phyloP scores from a whole-genome alignment of 2,888 invertebrate genomes.

The Lycia hirtaria region DNA sequence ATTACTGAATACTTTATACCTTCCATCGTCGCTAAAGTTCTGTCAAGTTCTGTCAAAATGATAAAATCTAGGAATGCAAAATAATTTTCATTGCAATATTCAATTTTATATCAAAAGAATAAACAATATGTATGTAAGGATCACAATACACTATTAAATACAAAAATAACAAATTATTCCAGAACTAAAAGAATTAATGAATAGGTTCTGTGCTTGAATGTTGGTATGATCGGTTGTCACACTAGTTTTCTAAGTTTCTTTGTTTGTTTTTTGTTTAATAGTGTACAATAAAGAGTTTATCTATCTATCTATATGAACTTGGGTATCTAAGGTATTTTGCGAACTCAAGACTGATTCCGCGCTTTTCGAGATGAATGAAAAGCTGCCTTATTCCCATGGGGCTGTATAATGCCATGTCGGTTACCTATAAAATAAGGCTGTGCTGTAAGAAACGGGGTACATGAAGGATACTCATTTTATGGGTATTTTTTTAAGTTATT shows the following conservation, averaged over 20 bases:
- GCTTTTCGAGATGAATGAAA: constrained; percentile 26
- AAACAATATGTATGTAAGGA: too few relatives aligned
- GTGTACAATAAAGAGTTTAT: too few relatives aligned
- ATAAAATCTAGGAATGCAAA: too few relatives aligned
- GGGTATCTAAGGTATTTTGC: neutral
- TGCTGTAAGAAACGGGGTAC: constrained; percentile 1
- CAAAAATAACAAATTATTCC: neutral
- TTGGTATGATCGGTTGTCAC: too few relatives aligned
- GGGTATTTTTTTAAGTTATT: neutral
- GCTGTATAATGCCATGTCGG: constrained; percentile 20
- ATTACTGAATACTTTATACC: too few relatives aligned
- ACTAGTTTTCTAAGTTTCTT: too few relatives aligned
- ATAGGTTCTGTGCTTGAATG: neutral
- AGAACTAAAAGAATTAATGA: neutral
- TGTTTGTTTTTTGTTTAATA: too few relatives aligned
- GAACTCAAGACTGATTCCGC: constrained; percentile 10
- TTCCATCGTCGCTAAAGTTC: too few relatives aligned
- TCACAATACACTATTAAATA: neutral
- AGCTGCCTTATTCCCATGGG: constrained; percentile 18
- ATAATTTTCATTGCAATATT: too few relatives aligned
- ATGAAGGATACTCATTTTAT: neutral
- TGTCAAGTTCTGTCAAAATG: too few relatives aligned
- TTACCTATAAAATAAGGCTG: constrained; percentile 25
- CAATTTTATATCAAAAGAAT: too few relatives aligned
- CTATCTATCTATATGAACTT: too few relatives aligned